Base-by-base conservation (phyloP, 2,888 invertebrate species). In the Stenodera caucasica region DNA sequence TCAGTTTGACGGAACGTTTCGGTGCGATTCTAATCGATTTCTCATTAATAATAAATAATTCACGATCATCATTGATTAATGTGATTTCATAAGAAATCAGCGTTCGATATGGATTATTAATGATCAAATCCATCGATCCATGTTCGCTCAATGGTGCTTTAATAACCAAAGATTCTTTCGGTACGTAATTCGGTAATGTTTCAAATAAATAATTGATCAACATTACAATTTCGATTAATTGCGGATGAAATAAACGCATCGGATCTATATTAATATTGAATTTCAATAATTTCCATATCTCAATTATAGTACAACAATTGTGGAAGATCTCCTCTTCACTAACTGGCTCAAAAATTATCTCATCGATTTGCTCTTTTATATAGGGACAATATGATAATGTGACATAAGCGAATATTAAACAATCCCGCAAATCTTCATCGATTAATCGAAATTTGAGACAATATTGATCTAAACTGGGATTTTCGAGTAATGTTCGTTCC, bases 331-430 rank as follows among this genome's bases (percentile, higher is more conserved):
- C 80, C 60, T 81, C 75, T 52, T 72, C 61, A 66, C 71, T 75
- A 9, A 61, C 66, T 2, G 84, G 81, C 23, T 75, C 68, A 37
- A 81, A 66, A 69, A 83, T 84, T 67, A 84, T 80, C 58, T 84
- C 82, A 23, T 71, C 67, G 37, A 83, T 79, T 53, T 82, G 76
- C 0, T 82, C 73, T 30, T 72, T 72, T 40, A 88, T 70, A 72
- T 85, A 88, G 0, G 87, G 84, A 70, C 88, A 88, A 68, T 84
- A 84, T 51, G 80, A 80, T n/a, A 82, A 75, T 51, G 86, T 84
- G 4, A 83, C 78, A 6, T 85, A 83, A 50, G 83, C 82, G 26
- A 88, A 73, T 18, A 85, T 84, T 26, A 86, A 73, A 2, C 86
- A 83, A 68, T 88, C 86, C 21, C 77, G 76, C 37, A 88, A 74